Evolutionary conservation across 2,113 vertebrate species (phyloP), one percentile per base, ranked within the genome.

Genomic region (Ophthalmolycus amberensis): DNA sequence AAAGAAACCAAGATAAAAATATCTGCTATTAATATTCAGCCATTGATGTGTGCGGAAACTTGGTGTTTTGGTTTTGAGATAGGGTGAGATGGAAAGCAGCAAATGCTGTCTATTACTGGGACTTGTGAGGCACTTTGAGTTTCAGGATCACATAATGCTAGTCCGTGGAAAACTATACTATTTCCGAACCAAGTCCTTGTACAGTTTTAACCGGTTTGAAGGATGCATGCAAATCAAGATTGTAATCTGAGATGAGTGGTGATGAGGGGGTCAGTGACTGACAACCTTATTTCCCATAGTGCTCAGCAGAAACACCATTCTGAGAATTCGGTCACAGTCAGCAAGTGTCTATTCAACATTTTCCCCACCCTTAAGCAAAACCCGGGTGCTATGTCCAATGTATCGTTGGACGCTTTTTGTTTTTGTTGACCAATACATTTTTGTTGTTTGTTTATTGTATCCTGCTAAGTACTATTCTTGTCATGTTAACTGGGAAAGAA

Each of bases 221-320:
- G 46, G 42, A 42, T 15, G 37, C 54, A 68, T 42, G 60, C 69
- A 78, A 65, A 68, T 75, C 34, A 37, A 90, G 87, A 86, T 82
- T 71, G 87, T 73, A 87, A 90, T 90, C 84, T 79, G 80, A 84
- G 46, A 75, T 63, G 34, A 46, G n/a, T 63, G 69, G 25, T 22
- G 81, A 59, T 6, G 48, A 72, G 27, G 20, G 63, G 83, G 80
- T 74, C 76, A 83, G 44, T 27, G 50, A 85, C 44, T 44, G 84
- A 78, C 50, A 71, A 37, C 60, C 48, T 27, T 48, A 18, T 75
- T 94, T 92, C 74, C 78, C 83, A 87, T 83, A 70, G 58, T 63
- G 83, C 90, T 93, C 90, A 94, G 91, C 93, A 93, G 64, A 90
- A 90, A 83, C 65, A 4, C 15, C 22, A 14, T 64, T 38, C 50